A percentile compares a stretch with the other conserved stretches of the same genome.
These are phyloP conservation scores for Hippocampus abdominalis DNA, from an alignment of 2,113 vertebrate genomes.

Conservation along the genomic window DNA sequence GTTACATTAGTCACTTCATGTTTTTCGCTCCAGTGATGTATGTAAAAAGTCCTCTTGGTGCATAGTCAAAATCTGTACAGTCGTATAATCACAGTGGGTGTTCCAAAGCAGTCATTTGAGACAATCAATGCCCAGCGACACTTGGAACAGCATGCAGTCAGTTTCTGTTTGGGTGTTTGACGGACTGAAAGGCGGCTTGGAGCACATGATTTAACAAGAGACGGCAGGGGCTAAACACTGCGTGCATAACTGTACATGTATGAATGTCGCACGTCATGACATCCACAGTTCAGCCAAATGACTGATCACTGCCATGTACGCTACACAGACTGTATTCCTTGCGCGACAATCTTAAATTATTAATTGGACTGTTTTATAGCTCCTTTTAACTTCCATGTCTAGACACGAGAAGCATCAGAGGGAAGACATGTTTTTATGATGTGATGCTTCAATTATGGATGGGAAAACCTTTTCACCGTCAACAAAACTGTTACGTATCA, in stretches of 20 bases:
- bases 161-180: constrained; percentile 16
- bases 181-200: constrained; percentile 13
- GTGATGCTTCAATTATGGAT: constrained; percentile 17
- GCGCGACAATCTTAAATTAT: neutral
- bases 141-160: constrained; percentile 32
- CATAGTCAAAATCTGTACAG: constrained; percentile 31
- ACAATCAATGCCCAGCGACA: constrained; percentile 25
- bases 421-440: constrained; percentile 19
- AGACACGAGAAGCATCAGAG: constrained; percentile 7
- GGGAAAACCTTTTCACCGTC: constrained; percentile 9
- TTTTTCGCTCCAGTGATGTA: constrained; percentile 4
- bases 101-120: constrained; percentile 32
- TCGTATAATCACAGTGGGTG: constrained; percentile 34
- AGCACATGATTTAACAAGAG: constrained; percentile 16
- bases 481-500: neutral
- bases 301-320: neutral
- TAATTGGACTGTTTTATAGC: neutral
- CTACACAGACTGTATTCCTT: neutral
- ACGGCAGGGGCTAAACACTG: too few species aligned
- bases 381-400: neutral
- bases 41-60: constrained; percentile 9
- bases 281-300: constrained; percentile 7
- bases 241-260: neutral
- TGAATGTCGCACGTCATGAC: neutral
- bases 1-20: neutral